phyloP scores from a whole-genome alignment of 2,113 vertebrate genomes.

The Dicrurus megarhynchus region DNA sequence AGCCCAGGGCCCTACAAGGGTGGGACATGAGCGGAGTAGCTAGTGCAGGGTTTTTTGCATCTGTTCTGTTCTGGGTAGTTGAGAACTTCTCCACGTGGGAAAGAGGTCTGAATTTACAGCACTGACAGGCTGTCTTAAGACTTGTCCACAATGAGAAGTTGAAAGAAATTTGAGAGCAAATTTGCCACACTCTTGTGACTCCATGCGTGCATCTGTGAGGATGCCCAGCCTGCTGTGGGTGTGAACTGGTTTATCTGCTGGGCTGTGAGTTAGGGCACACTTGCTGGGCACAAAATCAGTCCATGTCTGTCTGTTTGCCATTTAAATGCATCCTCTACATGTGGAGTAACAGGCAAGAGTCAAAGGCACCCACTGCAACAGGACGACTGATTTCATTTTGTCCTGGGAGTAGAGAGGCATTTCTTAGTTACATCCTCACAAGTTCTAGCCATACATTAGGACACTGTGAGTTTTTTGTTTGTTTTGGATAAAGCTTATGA shows the following conservation, averaged over 20 bases:
- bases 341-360: background rate
- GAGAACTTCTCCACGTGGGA: background rate
- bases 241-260: background rate
- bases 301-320: background rate
- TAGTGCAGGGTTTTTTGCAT: background rate
- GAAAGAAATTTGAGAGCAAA: background rate
- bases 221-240: rapidly evolving
- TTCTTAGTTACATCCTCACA: background rate
- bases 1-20: background rate
- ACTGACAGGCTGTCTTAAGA: background rate
- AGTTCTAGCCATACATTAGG: background rate
- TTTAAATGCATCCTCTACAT: background rate
- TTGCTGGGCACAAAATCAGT: background rate
- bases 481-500: background rate
- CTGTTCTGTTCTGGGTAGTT: background rate
- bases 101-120: background rate
- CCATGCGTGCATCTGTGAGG: background rate
- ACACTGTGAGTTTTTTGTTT: background rate
- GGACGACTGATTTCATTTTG: background rate
- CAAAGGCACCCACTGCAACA: background rate
- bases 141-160: background rate
- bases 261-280: background rate
- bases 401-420: background rate
- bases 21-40: background rate
- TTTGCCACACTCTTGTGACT: background rate